phyloP scores from a whole-genome alignment of 2,888 invertebrate species.

The Pseudoips prasinana region DNA sequence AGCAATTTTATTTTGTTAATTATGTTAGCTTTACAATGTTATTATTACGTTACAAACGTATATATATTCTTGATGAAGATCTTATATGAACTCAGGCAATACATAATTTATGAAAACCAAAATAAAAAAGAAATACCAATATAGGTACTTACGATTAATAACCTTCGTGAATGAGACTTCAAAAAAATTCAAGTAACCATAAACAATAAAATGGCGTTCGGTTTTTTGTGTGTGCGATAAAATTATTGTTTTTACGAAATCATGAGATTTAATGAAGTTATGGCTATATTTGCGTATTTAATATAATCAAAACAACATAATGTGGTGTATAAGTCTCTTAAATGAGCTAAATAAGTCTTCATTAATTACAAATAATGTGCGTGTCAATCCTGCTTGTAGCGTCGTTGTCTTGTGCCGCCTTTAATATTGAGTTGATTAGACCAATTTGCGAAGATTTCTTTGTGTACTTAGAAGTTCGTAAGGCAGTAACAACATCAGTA shows the following conservation, averaged over 20 bases:
- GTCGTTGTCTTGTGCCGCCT: slow-evolving; percentile 75
- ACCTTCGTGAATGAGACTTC: slow-evolving; percentile 14
- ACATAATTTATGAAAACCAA: no score
- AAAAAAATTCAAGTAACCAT: slow-evolving; percentile 57
- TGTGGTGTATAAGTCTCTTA: slow-evolving; percentile 36
- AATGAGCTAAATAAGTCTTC: slow-evolving; percentile 28
- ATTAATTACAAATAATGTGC: slow-evolving; percentile 53
- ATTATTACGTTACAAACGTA: no score
- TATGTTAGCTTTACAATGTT: no score
- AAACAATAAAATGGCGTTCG: slow-evolving; percentile 81
- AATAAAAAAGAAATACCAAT: no score
- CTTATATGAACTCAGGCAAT: no score
- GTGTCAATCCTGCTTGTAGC: slow-evolving; percentile 69
- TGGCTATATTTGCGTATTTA: slow-evolving; percentile 25
- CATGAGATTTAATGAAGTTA: slow-evolving; percentile 40
- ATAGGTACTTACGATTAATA: no score
- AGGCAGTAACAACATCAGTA: slow-evolving; percentile 28
- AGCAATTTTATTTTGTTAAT: no score
- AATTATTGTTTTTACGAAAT: slow-evolving; percentile 73
- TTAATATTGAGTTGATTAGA: slow-evolving; percentile 60
- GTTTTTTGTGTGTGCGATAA: slow-evolving; percentile 80
- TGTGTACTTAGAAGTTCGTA: slow-evolving; percentile 35
- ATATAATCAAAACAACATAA: slow-evolving; percentile 31
- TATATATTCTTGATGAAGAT: no score
- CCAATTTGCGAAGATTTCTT: slow-evolving; percentile 49